phyloP scores from a whole-genome alignment of 2,888 invertebrate species.

The Chrysotoxum bicinctum region DNA sequence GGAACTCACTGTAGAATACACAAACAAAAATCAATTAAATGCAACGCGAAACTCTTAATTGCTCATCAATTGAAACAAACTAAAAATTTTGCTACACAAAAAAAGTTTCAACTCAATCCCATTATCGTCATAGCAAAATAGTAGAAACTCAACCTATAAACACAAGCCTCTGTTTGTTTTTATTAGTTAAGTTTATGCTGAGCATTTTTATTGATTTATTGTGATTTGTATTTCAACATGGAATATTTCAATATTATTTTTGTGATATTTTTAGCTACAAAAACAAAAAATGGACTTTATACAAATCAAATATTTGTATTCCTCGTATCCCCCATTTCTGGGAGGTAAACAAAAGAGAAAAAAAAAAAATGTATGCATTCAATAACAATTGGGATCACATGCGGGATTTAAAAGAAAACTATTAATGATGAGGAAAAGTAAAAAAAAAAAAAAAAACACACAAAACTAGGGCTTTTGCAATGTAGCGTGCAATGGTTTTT shows the following conservation, averaged over 20 bases:
- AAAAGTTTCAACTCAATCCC: neutral
- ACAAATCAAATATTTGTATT: neutral
- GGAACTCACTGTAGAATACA: neutral
- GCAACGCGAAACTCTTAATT: conserved; percentile 68
- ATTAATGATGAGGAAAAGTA: conserved; percentile 1
- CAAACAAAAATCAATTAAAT: conserved; percentile 52
- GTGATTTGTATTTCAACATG: conserved; percentile 15
- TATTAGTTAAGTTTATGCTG: conserved; percentile 16
- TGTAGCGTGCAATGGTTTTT: neutral
- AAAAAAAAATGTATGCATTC: neutral
- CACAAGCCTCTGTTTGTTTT: neutral
- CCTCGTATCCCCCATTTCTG: neutral
- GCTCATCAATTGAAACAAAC: conserved; percentile 73
- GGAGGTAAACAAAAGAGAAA: neutral
- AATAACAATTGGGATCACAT: conserved; percentile 10
- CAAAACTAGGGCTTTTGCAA: neutral
- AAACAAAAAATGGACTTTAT: neutral
- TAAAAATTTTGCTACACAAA: neutral
- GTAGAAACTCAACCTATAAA: neutral
- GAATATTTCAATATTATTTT: conserved; percentile 3
- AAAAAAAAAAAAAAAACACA: neutral
- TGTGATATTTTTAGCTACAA: conserved; percentile 18
- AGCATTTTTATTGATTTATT: conserved; percentile 35
- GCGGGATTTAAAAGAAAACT: neutral
- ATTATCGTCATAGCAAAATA: conserved; percentile 1